These are phyloP conservation scores for Mechanitis messenoides DNA, from an alignment of 2,888 invertebrate species.

Conservation along the genomic window DNA sequence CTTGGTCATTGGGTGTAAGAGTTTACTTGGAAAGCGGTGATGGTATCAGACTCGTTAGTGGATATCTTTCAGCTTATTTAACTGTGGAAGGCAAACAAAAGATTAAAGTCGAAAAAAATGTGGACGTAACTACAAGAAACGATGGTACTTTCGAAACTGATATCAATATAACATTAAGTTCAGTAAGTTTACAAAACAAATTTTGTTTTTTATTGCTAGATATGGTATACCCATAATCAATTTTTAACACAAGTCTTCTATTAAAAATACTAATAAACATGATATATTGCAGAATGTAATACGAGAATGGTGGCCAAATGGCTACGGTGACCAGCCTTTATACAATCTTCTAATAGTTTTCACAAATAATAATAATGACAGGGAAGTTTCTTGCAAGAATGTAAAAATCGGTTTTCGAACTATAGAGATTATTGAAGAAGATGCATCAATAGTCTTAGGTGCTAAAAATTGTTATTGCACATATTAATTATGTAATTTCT, in stretches of 20 bases:
- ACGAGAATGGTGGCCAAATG: constrained; percentile 96
- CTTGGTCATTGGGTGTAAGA: constrained; percentile 51
- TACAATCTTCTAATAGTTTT: constrained; percentile 81
- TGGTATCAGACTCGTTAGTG: constrained; percentile 38
- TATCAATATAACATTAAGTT: constrained; percentile 49
- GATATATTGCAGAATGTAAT: constrained; percentile 50
- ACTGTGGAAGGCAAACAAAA: constrained; percentile 50
- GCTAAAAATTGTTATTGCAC: constrained; percentile 27
- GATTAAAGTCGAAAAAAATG: constrained; percentile 40
- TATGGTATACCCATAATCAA: no score
- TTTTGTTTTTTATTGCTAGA: no score
- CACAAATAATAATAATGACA: constrained; percentile 39
- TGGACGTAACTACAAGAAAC: constrained; percentile 37
- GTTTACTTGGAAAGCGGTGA: constrained; percentile 51
- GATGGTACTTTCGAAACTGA: constrained; percentile 53
- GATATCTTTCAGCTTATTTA: constrained; percentile 48
- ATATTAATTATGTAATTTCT: not conserved
- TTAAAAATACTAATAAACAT: not conserved
- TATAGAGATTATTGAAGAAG: constrained; percentile 86
- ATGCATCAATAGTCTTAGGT: constrained; percentile 59
- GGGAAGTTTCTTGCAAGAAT: constrained; percentile 64
- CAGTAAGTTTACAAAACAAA: constrained; percentile 39
- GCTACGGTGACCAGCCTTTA: constrained; percentile 86
- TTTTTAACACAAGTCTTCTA: no score
- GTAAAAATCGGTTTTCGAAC: constrained; percentile 90